Base-by-base conservation (phyloP, 1,140 invertebrate genomes). In the Arctopsyche grandis region DNA sequence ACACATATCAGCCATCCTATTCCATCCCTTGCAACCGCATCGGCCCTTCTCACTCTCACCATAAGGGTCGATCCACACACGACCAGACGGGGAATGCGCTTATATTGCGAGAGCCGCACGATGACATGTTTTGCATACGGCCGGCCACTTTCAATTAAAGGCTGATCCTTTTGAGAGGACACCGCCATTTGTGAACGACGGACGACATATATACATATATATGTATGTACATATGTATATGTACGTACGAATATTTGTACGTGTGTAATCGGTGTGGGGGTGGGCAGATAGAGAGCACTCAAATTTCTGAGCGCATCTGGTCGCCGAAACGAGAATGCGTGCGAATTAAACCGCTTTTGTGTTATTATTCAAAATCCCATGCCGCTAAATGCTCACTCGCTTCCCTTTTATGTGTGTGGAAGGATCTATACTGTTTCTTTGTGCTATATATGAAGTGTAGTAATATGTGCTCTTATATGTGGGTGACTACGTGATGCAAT, bases 111-210 rank as follows among this genome's bases (percentile, higher is more conserved):
- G 29, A 38, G 29, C 29, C 1, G 29, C 29, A 38, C 16, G 10
- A 52, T 52, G 48, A 52, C 48, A 52, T 16, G 48, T 52, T 52
- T 52, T 52, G 48, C 48, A 52, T 52, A 52, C 48, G 48, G 48
- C 16, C 48, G 16, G 16, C 48, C 48, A 52, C 10, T 14, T 52
- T 52, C 48, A 52, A 52, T 52, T 52, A 52, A 52, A 52, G 10
- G 48, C 16, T 52, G 48, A 52, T 52, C 48, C 48, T 52, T 52
- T 52, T 52, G 16, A 52, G 16, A 52, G 48, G 48, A 52, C 48
- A 52, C 48, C 48, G 16, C 16, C 48, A 52, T 52, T 52, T 52
- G 48, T 14, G 48, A 14, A 4, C 48, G 48, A 14, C 48, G 3
- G 10, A 3, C 4, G 48, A 1, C 16, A 12, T 12, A 46, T 46